Evolutionary conservation across 2,113 vertebrate species (phyloP).

Genomic region (Platichthys flesus): DNA sequence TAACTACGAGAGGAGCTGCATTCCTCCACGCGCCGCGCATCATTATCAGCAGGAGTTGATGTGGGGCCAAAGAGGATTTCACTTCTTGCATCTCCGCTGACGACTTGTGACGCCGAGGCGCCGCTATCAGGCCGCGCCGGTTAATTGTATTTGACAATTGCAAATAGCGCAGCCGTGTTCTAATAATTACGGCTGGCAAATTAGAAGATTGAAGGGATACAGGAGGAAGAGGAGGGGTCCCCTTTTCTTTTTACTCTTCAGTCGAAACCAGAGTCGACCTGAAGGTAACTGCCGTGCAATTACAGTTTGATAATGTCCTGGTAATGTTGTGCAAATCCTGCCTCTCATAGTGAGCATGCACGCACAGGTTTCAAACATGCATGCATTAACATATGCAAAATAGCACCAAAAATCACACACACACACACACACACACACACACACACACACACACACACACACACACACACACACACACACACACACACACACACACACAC

Average conservation of each 20-base stretch:
- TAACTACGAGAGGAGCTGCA: constrained; percentile 12
- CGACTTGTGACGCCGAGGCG: constrained; percentile 8
- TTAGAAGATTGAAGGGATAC: constrained; percentile 26
- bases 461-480: constrained; percentile 2
- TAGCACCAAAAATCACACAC: neutral
- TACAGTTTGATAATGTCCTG: constrained; percentile 17
- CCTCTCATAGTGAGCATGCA: constrained; percentile 3
- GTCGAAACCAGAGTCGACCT: constrained; percentile 15
- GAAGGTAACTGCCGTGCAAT: constrained; percentile 21
- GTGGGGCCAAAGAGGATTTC: constrained; percentile 40
- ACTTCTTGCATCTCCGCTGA: constrained; percentile 15
- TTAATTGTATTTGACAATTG: constrained; percentile 58
- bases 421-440: constrained; percentile 12
- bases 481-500: constrained; percentile 10
- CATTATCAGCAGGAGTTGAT: constrained; percentile 36
- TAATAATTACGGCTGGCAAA: constrained; percentile 40
- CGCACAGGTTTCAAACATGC: constrained; percentile 2
- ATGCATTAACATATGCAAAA: constrained; percentile 30
- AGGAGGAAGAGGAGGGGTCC: neutral
- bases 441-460: constrained; percentile 10
- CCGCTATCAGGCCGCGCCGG: constrained; percentile 3
- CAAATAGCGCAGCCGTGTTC: constrained; percentile 33
- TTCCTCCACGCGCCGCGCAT: neutral
- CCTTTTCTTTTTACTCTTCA: neutral
- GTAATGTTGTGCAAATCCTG: constrained; percentile 19